A percentile compares a stretch with the other conserved stretches of the same genome.
phyloP scores from a whole-genome alignment of 2,113 vertebrate genomes.

The Upupa epops region DNA sequence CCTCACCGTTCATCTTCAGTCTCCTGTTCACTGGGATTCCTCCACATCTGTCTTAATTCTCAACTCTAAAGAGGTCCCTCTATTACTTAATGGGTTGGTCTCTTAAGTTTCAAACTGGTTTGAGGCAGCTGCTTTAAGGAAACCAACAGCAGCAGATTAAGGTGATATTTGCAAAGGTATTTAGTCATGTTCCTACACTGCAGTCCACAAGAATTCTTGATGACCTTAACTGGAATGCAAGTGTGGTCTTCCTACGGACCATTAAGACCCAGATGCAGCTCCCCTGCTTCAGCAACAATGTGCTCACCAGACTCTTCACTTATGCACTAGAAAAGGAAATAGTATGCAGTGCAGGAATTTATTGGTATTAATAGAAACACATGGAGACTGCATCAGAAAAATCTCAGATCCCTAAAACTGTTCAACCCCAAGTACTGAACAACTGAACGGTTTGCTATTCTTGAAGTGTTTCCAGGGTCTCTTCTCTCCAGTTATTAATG shows the following conservation, averaged over 20 bases:
- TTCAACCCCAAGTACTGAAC: neutral
- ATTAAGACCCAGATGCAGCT: slow-evolving; percentile 71
- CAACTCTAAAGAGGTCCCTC: neutral
- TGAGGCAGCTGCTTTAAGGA: neutral
- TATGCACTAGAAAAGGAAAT: neutral
- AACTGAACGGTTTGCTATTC: neutral
- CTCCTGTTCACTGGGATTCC: neutral
- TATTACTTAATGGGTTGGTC: neutral
- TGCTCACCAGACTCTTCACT: slow-evolving; percentile 69
- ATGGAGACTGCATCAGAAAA: neutral
- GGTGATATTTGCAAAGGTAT: neutral
- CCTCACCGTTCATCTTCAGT: neutral
- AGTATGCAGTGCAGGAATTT: neutral
- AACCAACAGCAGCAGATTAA: neutral
- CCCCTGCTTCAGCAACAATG: slow-evolving; percentile 67
- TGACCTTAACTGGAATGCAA: slow-evolving; percentile 72
- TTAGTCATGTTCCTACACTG: neutral
- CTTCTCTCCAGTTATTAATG: too few relatives aligned
- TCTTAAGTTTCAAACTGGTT: neutral
- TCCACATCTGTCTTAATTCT: neutral
- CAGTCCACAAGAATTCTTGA: neutral
- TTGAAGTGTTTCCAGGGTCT: too few relatives aligned
- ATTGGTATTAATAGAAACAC: neutral
- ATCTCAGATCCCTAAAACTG: neutral
- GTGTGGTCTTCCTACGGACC: slow-evolving; percentile 72